Conservation (phyloP, 2,113 vertebrate genomes). For the Lipophrys pholis region DNA sequence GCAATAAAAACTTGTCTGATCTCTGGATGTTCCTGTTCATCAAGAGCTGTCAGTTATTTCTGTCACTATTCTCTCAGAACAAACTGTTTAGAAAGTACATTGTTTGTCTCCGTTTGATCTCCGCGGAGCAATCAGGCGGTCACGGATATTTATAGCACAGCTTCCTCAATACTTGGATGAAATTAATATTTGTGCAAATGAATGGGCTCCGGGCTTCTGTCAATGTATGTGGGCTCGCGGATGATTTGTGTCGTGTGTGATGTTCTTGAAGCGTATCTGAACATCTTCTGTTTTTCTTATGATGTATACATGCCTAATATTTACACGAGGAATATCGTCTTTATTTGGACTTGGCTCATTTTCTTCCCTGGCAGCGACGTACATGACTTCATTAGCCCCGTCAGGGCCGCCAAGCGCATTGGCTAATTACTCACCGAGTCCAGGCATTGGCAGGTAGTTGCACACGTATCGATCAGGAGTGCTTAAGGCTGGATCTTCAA, state of each 20-base stretch:
- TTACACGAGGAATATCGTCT: conserved; percentile 34
- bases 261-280: conserved; percentile 31
- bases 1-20: conserved; percentile 74
- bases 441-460: conserved; percentile 81
- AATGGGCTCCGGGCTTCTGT: conserved; percentile 62
- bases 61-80: conserved; percentile 75
- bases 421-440: conserved; percentile 83
- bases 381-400: conserved; percentile 73
- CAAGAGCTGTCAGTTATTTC: conserved; percentile 76
- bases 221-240: conserved; percentile 27
- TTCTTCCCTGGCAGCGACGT: conserved; percentile 65
- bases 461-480: conserved; percentile 78
- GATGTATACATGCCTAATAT: conserved; percentile 15
- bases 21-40: conserved; percentile 75
- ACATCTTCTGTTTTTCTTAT: conserved; percentile 41
- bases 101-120: conserved; percentile 74
- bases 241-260: conserved; percentile 60
- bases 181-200: conserved; percentile 76
- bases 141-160: conserved; percentile 76
- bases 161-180: conserved; percentile 58
- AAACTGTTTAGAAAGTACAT: conserved; percentile 74
- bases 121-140: conserved; percentile 61
- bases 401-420: conserved; percentile 72
- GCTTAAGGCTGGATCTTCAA: conserved; percentile 73
- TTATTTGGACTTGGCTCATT: conserved; percentile 46